Conservation (phyloP, 64 coral and sea anemone species). For the Anthopleura sola region DNA sequence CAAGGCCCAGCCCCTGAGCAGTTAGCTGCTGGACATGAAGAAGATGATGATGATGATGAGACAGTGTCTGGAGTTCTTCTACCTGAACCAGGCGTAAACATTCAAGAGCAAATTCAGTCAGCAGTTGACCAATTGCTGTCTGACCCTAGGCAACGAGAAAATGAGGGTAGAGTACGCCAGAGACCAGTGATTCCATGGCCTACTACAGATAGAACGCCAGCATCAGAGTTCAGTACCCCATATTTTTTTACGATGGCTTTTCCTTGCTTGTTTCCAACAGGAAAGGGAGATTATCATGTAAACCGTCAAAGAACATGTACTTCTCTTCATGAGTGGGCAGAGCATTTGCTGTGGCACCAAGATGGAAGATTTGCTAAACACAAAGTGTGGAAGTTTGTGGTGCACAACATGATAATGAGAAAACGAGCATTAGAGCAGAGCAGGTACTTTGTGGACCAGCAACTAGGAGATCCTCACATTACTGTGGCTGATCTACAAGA, state of each 20-base stretch:
- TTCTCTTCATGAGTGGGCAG: constrained; percentile 26
- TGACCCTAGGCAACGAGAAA: background rate
- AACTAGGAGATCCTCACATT: constrained; percentile 45
- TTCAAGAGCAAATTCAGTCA: background rate
- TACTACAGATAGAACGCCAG: constrained; percentile 2
- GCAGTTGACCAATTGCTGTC: background rate
- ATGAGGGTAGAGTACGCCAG: background rate
- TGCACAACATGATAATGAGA: constrained; percentile 43
- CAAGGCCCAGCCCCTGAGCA: constrained; percentile 34
- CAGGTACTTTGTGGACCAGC: constrained; percentile 40
- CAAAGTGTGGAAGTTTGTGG: constrained; percentile 49
- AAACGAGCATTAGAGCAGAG: constrained; percentile 39
- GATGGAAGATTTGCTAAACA: constrained; percentile 38
- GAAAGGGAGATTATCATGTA: constrained; percentile 33
- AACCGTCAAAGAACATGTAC: constrained; percentile 18
- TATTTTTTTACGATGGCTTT: constrained; percentile 43
- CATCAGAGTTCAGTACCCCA: constrained; percentile 39
- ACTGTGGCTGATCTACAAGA: constrained; percentile 50
- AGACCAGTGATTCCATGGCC: constrained; percentile 39
- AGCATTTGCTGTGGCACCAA: constrained; percentile 33
- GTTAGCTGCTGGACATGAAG: constrained; percentile 7
- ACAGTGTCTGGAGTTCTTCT: constrained; percentile 27
- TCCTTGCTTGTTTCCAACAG: constrained; percentile 48
- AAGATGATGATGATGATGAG: background rate
- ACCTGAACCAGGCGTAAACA: constrained; percentile 24